Base-by-base conservation (phyloP, 2,113 vertebrate species). In the Chaetorhynchus papuensis region DNA sequence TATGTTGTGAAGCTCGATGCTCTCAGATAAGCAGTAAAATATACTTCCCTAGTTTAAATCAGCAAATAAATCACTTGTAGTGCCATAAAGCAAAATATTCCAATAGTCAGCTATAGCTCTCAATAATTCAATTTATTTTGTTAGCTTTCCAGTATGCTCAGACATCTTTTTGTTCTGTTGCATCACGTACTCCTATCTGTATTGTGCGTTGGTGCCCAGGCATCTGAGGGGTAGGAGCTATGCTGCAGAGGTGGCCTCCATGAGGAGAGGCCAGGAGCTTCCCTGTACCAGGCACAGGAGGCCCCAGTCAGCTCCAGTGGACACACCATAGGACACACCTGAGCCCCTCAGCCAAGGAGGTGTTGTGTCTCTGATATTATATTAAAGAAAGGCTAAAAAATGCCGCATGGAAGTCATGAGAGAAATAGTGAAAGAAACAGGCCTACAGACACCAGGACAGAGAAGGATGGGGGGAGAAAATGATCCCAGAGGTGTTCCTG, bases 171-270 rank as follows among this genome's bases (percentile, higher is more conserved):
- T 68, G 5, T 50, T 83, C 63, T 45, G 44, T 24, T 82, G 4
- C 9, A 31, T 54, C 7, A 35, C 6, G 4, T 56, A 42, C 76
- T 33, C 9, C 7, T 53, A 18, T 13, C 7, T 50, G 3, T 56
- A 17, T 10, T 8, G 16, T 1, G 0, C 18, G 3, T 15, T 2
- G 2, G 3, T 27, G 16, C 2, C 3, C 17, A 49, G 9, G 14
- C 37, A 42, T 30, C 45, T 11, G 2, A 3, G 14, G 2, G 2
- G 4, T 26, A 13, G 2, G 11, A 10, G 2, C 6, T 39, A 0
- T 60, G 24, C 31, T 61, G n/a, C 54, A 84, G 16, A 17, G 2
- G 2, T 35, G 16, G 5, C 7, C 6, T 41, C 28, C 20, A 2
- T 26, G 9, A 71, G 20, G 9, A 70, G 20, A 63, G 22, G 16